Evolutionary conservation across 2,113 vertebrate genomes (phyloP).

Genomic region (Lota lota): DNA sequence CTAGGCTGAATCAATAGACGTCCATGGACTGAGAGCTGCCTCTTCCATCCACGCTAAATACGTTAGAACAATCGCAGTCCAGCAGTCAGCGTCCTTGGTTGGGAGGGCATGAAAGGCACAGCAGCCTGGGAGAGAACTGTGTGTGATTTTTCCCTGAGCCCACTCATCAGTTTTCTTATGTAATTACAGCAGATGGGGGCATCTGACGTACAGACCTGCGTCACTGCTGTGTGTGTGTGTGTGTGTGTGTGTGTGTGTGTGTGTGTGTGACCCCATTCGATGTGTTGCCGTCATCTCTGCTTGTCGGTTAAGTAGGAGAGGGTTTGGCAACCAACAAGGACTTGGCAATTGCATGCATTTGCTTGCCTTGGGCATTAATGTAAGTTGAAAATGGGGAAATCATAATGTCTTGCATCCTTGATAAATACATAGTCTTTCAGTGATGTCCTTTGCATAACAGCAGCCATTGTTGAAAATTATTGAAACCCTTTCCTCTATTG

Average conservation of each 20-base stretch:
- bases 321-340: slow-evolving; percentile 45
- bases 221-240: slow-evolving; percentile 41
- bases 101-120: slow-evolving; percentile 34
- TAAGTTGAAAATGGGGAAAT: too few relatives aligned
- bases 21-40: slow-evolving; percentile 26
- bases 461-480: not conserved
- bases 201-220: slow-evolving; percentile 42
- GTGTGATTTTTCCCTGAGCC: slow-evolving; percentile 47
- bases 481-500: not conserved
- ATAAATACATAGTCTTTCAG: too few relatives aligned
- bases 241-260: slow-evolving; percentile 5
- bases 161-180: slow-evolving; percentile 57
- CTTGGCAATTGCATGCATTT: slow-evolving; percentile 18
- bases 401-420: too few relatives aligned
- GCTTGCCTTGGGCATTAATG: too few relatives aligned
- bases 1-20: slow-evolving; percentile 10
- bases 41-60: slow-evolving; percentile 48
- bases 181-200: slow-evolving; percentile 46
- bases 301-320: not conserved
- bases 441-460: too few relatives aligned
- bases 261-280: not conserved
- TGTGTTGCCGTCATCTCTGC: not conserved
- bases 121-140: slow-evolving; percentile 46
- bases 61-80: slow-evolving; percentile 46
- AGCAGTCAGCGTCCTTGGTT: slow-evolving; percentile 37